These are phyloP conservation scores for Aleiodes sp. DNA, from an alignment of 1,140 invertebrate genomes.

Conservation along the genomic window DNA sequence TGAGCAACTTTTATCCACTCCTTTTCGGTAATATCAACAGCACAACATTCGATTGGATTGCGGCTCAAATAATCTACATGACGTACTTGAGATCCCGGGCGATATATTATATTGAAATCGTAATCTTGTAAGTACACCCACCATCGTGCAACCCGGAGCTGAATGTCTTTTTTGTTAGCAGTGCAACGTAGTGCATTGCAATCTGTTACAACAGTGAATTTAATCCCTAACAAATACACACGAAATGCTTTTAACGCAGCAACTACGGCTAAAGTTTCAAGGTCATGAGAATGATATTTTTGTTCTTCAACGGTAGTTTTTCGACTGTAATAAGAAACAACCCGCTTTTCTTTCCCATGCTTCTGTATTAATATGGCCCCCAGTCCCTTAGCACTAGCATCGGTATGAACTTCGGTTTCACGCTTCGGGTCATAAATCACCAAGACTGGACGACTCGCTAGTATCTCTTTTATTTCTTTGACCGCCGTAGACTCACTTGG, in stretches of 20 bases:
- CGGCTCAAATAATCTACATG: conserved; percentile 50
- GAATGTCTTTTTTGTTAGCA: conserved; percentile 47
- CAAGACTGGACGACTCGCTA: conserved; percentile 44
- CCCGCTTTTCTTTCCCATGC: neutral
- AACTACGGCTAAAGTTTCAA: conserved; percentile 50
- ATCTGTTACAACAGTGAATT: conserved; percentile 53
- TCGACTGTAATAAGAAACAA: conserved; percentile 39
- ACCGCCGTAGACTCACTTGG: neutral
- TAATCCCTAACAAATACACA: conserved; percentile 49
- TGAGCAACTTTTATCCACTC: conserved; percentile 24
- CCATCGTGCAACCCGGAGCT: conserved; percentile 52
- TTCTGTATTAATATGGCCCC: conserved; percentile 43
- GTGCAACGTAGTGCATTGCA: conserved; percentile 50
- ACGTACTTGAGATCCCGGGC: conserved; percentile 44
- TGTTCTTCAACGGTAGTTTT: conserved; percentile 43
- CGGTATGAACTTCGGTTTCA: conserved; percentile 39
- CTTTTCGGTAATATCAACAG: conserved; percentile 6
- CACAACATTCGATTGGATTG: conserved; percentile 4
- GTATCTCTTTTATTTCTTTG: neutral
- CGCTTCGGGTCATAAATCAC: conserved; percentile 49
- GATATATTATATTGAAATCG: conserved; percentile 47
- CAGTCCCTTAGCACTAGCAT: conserved; percentile 44
- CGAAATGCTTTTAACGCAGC: conserved; percentile 49
- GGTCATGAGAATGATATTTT: conserved; percentile 54
- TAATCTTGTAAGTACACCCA: conserved; percentile 50